Evolutionary conservation across 1,140 invertebrate species (phyloP).

Genomic region (Antheraea mylitta): DNA sequence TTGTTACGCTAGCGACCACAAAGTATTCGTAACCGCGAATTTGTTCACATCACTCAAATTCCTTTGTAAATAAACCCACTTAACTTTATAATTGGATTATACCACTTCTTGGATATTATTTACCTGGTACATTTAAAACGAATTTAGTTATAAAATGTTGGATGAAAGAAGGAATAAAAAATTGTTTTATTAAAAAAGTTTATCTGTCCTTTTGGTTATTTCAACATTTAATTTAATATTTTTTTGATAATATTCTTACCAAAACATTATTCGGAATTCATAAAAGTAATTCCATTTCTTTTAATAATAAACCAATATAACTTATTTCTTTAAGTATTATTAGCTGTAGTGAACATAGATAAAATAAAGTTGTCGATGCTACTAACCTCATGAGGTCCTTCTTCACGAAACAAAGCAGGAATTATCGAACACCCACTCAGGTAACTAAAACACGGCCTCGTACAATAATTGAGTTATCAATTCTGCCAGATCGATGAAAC

Average conservation of each 20-base stretch:
- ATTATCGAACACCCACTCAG: too few relatives aligned
- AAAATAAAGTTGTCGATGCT: too few relatives aligned
- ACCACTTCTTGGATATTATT: not conserved
- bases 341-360: too few relatives aligned
- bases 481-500: too few relatives aligned
- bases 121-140: not conserved
- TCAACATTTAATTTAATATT: not conserved
- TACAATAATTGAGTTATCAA: too few relatives aligned
- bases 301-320: too few relatives aligned
- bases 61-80: constrained; percentile 1
- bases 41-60: constrained; percentile 3
- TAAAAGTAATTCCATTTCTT: too few relatives aligned
- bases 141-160: not conserved
- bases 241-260: not conserved
- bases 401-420: too few relatives aligned
- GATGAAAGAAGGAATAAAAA: not conserved
- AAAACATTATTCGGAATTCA: too few relatives aligned
- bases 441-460: too few relatives aligned
- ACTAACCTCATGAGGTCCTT: too few relatives aligned
- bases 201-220: not conserved
- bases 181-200: not conserved
- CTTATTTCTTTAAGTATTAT: too few relatives aligned
- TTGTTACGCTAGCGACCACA: not conserved
- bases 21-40: not conserved
- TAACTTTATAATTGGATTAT: constrained; percentile 4